Conservation (phyloP, 2,888 invertebrate genomes). For the Hypomecis punctinalis region DNA sequence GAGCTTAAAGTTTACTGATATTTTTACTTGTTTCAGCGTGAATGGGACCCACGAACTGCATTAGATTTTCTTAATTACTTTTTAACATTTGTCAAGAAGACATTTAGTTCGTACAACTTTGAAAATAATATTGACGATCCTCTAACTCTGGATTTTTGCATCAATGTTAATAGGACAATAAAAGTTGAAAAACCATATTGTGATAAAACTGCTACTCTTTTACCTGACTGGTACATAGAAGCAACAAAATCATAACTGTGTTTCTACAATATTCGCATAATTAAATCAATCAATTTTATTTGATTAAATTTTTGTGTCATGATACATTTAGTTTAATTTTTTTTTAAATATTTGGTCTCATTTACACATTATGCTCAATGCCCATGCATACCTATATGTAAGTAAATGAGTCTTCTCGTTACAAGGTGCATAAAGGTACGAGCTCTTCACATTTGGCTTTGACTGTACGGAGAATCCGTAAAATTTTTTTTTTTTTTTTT, state of each 20-base stretch:
- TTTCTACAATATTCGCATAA: too few species aligned
- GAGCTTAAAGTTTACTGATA: too few species aligned
- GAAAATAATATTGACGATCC: neutral
- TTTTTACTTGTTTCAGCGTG: conserved; percentile 44
- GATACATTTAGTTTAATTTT: too few species aligned
- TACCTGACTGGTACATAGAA: conserved; percentile 11
- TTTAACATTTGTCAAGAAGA: conserved; percentile 36
- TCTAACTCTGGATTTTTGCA: conserved; percentile 3
- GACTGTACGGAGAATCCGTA: too few species aligned
- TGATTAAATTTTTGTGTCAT: neutral
- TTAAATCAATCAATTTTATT: neutral
- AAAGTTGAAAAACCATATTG: neutral
- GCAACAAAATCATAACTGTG: neutral
- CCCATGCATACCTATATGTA: too few species aligned
- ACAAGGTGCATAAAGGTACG: too few species aligned
- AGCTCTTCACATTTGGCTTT: too few species aligned
- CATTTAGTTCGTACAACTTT: neutral
- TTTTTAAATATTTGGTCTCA: too few species aligned
- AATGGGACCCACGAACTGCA: conserved; percentile 51
- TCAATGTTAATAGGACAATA: neutral
- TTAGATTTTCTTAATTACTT: conserved; percentile 48
- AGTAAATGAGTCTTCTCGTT: too few species aligned
- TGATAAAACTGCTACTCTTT: neutral
- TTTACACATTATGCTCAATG: too few species aligned
- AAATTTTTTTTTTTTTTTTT: too few species aligned